Percentiles rank a stretch among this genome's conserved stretches.
These are phyloP conservation scores for Garrulus glandarius DNA, from an alignment of 2,797 vertebrate genomes.

Conservation along the genomic window DNA sequence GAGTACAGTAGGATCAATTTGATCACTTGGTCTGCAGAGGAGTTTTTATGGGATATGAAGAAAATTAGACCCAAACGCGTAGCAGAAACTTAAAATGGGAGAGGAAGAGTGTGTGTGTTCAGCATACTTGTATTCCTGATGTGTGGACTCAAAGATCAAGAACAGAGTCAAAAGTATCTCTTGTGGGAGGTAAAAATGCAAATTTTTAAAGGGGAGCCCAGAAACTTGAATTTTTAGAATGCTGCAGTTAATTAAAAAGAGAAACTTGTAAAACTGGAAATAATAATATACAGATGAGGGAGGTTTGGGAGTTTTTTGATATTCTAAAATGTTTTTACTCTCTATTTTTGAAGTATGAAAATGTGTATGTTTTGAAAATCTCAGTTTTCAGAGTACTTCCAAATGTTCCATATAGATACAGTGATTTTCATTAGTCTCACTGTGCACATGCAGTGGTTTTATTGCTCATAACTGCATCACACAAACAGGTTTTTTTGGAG, in stretches of 20 bases:
- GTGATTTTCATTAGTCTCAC: neutral
- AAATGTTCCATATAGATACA: neutral
- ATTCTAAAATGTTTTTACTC: neutral
- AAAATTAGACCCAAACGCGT: neutral
- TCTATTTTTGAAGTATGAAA: neutral
- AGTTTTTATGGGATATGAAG: neutral
- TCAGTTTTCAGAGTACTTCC: neutral
- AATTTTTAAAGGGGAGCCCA: neutral
- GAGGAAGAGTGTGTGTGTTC: neutral
- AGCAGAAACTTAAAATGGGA: neutral
- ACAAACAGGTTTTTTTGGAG: neutral
- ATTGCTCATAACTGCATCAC: neutral
- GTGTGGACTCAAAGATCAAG: neutral
- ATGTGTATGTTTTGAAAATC: neutral
- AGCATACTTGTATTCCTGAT: neutral
- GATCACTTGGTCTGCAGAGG: neutral
- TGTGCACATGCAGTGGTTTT: neutral
- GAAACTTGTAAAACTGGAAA: neutral
- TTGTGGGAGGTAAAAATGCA: neutral
- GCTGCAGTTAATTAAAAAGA: neutral
- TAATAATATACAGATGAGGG: neutral
- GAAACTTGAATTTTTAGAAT: neutral
- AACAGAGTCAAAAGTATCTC: neutral
- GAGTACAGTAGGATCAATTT: neutral
- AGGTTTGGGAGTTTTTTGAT: accelerated